A percentile compares a stretch with the other conserved stretches of the same genome.
These are phyloP conservation scores for Oreotrochilus melanogaster DNA, from an alignment of 2,113 vertebrate species.

Conservation along the genomic window DNA sequence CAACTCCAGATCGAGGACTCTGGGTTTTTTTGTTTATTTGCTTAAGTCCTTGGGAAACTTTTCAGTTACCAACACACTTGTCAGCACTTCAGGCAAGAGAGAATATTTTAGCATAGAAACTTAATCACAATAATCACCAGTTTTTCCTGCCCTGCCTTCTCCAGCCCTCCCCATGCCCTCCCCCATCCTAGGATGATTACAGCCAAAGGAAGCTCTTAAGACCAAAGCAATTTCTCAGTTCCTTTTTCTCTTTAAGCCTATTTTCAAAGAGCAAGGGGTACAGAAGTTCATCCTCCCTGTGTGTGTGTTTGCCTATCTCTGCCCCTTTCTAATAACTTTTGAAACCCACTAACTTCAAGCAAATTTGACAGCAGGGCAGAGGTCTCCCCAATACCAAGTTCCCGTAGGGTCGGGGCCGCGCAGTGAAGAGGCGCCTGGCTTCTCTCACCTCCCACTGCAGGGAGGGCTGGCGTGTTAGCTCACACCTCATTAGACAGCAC, in stretches of 20 bases:
- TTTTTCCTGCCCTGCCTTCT: background rate
- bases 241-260: background rate
- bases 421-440: constrained; percentile 13
- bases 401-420: background rate
- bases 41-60: constrained; percentile 41
- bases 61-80: constrained; percentile 55
- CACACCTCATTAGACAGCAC: constrained; percentile 70
- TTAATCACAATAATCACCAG: background rate
- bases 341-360: constrained; percentile 42
- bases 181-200: background rate
- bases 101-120: constrained; percentile 12
- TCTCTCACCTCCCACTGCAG: constrained; percentile 55
- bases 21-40: constrained; percentile 36
- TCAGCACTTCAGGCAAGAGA: constrained; percentile 52
- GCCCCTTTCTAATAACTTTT: background rate
- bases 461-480: constrained; percentile 34
- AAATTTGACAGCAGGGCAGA: constrained; percentile 60
- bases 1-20: background rate
- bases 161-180: background rate
- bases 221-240: background rate
- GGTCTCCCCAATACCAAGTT: constrained; percentile 20
- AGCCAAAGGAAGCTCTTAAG: background rate
- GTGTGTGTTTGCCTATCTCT: constrained; percentile 6
- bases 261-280: constrained; percentile 18
- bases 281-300: constrained; percentile 31